Evolutionary conservation across 2,113 vertebrate genomes (phyloP).

Genomic region (Archocentrus centrarchus): DNA sequence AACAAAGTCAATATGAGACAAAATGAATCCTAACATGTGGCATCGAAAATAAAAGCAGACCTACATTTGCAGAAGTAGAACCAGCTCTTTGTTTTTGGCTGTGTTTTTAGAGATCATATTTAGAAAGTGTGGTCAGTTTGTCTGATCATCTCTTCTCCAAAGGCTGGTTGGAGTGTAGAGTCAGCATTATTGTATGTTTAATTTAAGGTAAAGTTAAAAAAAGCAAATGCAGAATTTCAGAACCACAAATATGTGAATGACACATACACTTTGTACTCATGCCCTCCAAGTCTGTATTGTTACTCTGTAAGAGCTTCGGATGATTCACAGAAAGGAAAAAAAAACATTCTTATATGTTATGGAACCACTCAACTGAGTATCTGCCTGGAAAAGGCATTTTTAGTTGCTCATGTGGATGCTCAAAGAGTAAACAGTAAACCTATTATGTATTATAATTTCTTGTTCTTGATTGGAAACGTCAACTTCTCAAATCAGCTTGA

Average conservation of each 20-base stretch:
- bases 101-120: accelerated
- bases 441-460: neutral
- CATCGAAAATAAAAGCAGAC: neutral
- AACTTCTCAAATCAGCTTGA: neutral
- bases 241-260: neutral
- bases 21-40: neutral
- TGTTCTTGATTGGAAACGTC: neutral
- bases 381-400: neutral
- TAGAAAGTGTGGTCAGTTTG: slow-evolving; percentile 2
- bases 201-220: neutral
- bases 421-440: neutral
- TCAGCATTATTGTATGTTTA: neutral
- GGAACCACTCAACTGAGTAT: neutral
- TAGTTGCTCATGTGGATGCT: neutral
- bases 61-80: neutral
- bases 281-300: no score
- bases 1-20: neutral
- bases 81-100: neutral
- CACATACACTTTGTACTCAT: neutral
- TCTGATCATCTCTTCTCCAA: neutral
- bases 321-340: neutral
- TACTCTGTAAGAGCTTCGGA: neutral
- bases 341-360: neutral
- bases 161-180: neutral
- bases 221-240: no score